Base-by-base conservation (phyloP, 2,113 vertebrate genomes). In the Antechinus flavipes region DNA sequence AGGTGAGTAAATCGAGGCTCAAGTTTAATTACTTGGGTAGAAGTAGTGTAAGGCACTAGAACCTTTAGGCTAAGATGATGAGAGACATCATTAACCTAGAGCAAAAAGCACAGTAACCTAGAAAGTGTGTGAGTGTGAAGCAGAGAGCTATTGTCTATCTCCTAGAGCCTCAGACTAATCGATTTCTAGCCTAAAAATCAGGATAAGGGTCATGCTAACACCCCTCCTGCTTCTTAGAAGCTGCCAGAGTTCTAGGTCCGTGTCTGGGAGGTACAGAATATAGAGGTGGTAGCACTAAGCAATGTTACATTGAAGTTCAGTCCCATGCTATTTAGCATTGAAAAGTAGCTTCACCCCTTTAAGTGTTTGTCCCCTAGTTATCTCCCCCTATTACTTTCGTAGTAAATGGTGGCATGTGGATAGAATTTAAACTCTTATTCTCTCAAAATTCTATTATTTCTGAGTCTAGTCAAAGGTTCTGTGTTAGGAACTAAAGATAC, bases 391-490 rank as follows among this genome's bases (percentile, higher is more conserved):
- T 23, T 53, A 47, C 30, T 35, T 56, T 42, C 47, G 6, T n/a
- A 1, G 0, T 50, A 49, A 24, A 25, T 27, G 8, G 42, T 93
- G n/a, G 11, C 19, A 26, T 84, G 61, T 89, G 30, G 30, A 35
- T 68, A 89, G 49, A 92, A 50, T 25, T 91, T 46, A 35, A 0
- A 7, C 25, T 16, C 58, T 5, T 68, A 27, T 27, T 93, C 55
- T 94, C 8, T 8, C 46, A 91, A 76, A 94, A 23, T n/a, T 95
- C 90, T 24, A 46, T 55, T 68, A 76, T 53, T 93, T 68, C 22
- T 55, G 24, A 54, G 52, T 90, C n/a, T n/a, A 93, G 54, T 92
- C 56, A 94, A 92, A 90, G 94, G 89, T 58, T 90, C 12, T 35
- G 27, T 68, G 30, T 68, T 68, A 35, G 27, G 30, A 68, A 68